phyloP scores from a whole-genome alignment of 2,113 vertebrate genomes.

The Athene cunicularia region DNA sequence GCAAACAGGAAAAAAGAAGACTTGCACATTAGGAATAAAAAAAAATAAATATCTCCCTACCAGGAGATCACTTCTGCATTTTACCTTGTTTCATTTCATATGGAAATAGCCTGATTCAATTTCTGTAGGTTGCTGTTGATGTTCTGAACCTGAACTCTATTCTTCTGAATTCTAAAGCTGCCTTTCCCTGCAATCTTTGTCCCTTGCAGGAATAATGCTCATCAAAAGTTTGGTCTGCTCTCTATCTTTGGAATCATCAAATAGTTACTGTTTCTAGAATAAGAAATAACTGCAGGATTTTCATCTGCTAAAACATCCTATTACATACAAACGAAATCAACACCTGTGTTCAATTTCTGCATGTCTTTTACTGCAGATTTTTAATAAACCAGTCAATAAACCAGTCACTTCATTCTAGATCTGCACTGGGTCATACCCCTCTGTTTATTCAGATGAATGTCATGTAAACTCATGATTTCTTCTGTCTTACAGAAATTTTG shows the following conservation, averaged over 20 bases:
- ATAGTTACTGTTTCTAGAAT: not conserved
- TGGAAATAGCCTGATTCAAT: not conserved
- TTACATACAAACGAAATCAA: not conserved
- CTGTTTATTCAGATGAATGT: not conserved
- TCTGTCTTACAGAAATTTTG: constrained; percentile 71
- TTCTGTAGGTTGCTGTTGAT: not conserved
- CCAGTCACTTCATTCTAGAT: not conserved
- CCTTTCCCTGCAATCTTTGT: not conserved
- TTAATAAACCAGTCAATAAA: not conserved
- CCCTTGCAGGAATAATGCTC: not conserved
- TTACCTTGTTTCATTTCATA: not conserved
- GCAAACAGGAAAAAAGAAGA: not conserved
- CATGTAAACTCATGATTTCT: not conserved
- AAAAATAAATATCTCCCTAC: not conserved
- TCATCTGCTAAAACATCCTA: not conserved
- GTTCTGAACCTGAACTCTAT: not conserved
- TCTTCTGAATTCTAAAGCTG: not conserved
- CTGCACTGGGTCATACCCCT: not conserved
- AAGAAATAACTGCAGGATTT: not conserved
- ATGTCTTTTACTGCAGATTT: not conserved
- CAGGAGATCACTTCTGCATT: not conserved
- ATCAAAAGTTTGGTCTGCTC: not conserved
- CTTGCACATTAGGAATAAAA: not conserved
- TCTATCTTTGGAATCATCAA: not conserved
- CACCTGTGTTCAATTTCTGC: not conserved